Evolutionary conservation across 53 echinoderm and acorn worm species (phyloP), one percentile per base, ranked within the genome.

Genomic region (Stichopus horrens): DNA sequence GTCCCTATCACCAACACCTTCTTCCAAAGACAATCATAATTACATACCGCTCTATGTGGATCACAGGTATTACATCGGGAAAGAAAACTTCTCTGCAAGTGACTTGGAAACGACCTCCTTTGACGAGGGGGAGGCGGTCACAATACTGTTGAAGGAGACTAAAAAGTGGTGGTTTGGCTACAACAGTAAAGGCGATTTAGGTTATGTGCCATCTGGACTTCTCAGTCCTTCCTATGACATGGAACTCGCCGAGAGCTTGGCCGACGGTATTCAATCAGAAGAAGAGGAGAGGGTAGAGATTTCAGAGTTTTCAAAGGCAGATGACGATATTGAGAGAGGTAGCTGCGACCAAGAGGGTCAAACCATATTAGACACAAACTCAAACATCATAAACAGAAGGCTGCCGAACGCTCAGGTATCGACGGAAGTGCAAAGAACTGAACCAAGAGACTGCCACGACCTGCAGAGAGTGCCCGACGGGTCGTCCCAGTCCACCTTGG

Each of bases 151-250:
- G 71, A 95, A 95, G 75, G 97, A 97, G 74, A 95, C 90, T 85
- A 95, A 94, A 86, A 92, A 92, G n/a, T 97, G 97, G 97, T 97
- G 95, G 97, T 97, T 93, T 84, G 97, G 94, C 5, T 94, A 92
- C 73, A 94, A 95, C 74, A 88, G 88, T 73, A 92, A 92, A 55
- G 89, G 94, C 37, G 93, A 95, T 63, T 83, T 97, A 66, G 97
- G 97, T 11, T 97, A 95, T 74, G 91, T 97, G 20, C 97, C 97
- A 2, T 93, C 97, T 1, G 91, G 94, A 20, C 91, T 95, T 75
- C 89, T 96, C 22, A 83, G 90, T 52, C 87, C 87, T 7, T 74
- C 56, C 22, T 80, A 81, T 58, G 87, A 87, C 87, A 57, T 55
- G 74, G 87, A 87, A 19, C 85, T 65, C 66, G 59, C 6, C 37